Conservation (phyloP, 2,113 vertebrate species). For the Lepus americanus region DNA sequence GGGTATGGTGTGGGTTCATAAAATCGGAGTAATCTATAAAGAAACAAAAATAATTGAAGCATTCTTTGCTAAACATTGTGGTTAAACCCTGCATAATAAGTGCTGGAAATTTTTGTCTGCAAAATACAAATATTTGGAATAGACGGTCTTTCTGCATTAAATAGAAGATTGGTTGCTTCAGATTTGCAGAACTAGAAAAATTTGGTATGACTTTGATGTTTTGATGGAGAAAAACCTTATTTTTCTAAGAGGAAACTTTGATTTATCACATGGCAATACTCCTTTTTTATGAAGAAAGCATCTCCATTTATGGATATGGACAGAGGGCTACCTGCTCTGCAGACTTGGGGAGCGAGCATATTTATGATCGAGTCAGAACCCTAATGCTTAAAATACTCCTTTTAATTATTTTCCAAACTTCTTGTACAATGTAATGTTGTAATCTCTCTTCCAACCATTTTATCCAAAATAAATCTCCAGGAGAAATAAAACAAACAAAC, state of each 20-base stretch:
- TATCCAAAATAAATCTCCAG: slow-evolving; percentile 50
- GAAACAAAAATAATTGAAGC: not conserved
- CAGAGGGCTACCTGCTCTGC: not conserved
- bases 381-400: not conserved
- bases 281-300: not conserved
- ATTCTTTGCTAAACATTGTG: not conserved
- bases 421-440: not conserved
- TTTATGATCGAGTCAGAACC: not conserved
- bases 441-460: slow-evolving; percentile 18
- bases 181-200: not conserved
- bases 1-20: too few relatives aligned
- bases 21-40: too few relatives aligned
- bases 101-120: not conserved
- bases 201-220: not conserved
- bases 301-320: not conserved
- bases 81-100: not conserved
- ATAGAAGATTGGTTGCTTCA: not conserved
- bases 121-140: not conserved
- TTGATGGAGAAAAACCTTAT: not conserved
- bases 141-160: not conserved
- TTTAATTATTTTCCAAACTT: slow-evolving; percentile 27
- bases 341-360: too few relatives aligned
- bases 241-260: not conserved
- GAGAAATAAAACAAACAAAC: not conserved
- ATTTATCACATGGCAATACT: not conserved